Percentiles rank a stretch among this genome's conserved stretches.
Evolutionary conservation across 35 echinoderm and acorn worm genomes (phyloP).

Genomic region (Apostichopus californicus): DNA sequence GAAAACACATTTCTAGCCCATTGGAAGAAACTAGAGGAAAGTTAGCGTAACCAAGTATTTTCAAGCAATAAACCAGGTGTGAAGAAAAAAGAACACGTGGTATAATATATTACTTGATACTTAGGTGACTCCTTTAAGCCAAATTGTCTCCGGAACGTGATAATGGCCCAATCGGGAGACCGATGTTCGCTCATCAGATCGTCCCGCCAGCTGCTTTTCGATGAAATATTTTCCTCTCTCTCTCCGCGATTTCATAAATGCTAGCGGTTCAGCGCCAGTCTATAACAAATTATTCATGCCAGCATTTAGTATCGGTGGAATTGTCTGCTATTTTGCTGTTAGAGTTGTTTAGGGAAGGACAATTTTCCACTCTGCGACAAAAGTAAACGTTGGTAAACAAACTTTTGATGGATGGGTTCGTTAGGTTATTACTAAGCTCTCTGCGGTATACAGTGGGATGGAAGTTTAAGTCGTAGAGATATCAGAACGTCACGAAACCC

Average conservation of each 20-base stretch:
- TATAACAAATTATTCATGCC: constrained; percentile 15
- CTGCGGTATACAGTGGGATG: constrained; percentile 14
- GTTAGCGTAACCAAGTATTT: too few species aligned
- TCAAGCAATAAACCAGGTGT: too few species aligned
- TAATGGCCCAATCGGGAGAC: constrained; percentile 45
- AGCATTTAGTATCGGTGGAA: not conserved
- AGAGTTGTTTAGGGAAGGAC: constrained; percentile 35
- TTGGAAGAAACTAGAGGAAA: too few species aligned
- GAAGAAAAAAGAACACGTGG: too few species aligned
- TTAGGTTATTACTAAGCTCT: constrained; percentile 21
- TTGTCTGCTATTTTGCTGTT: not conserved
- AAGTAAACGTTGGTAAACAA: constrained; percentile 37
- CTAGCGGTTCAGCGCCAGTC: constrained; percentile 1
- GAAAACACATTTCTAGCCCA: too few species aligned
- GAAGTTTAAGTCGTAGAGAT: not conserved
- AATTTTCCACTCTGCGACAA: constrained; percentile 21
- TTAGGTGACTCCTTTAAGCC: not conserved
- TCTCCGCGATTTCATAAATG: constrained; percentile 20
- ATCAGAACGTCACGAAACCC: constrained; percentile 6
- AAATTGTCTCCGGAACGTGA: constrained; percentile 26
- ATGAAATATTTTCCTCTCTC: constrained; percentile 14
- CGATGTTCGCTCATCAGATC: constrained; percentile 8
- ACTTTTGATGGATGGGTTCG: constrained; percentile 25
- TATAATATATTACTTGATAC: too few species aligned
- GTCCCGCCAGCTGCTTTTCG: not conserved